Evolutionary conservation across 2,888 invertebrate genomes (phyloP).

Genomic region (Papilio demoleus): DNA sequence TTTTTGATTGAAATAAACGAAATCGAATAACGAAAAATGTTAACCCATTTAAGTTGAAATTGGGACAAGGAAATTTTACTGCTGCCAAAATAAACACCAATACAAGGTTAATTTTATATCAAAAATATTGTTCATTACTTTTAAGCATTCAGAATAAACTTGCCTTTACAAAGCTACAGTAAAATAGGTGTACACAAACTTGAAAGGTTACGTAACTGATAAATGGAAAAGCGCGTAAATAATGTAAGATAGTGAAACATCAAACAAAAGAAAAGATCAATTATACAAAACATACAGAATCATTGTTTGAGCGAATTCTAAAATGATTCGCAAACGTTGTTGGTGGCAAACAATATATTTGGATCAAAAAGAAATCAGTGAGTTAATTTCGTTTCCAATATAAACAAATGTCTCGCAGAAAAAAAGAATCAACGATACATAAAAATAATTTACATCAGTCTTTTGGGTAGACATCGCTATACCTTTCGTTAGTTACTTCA

Average conservation of each 20-base stretch:
- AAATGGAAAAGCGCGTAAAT: slow-evolving; percentile 5
- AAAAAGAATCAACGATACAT: slow-evolving; percentile 28
- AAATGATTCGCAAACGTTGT: slow-evolving; percentile 1
- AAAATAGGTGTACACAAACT: not conserved
- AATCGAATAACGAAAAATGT: slow-evolving; percentile 41
- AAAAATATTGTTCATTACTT: slow-evolving; percentile 27
- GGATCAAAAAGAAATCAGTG: slow-evolving; percentile 23
- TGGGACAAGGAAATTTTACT: slow-evolving; percentile 44
- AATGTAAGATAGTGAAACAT: slow-evolving; percentile 32
- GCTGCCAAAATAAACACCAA: slow-evolving; percentile 50
- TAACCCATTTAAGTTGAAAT: slow-evolving; percentile 47
- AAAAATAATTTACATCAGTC: slow-evolving; percentile 20
- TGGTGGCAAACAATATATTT: slow-evolving; percentile 7
- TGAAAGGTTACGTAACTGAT: not conserved
- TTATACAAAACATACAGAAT: not conserved
- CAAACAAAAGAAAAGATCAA: not conserved
- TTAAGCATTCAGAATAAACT: slow-evolving; percentile 22
- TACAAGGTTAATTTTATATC: slow-evolving; percentile 24
- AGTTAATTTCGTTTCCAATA: slow-evolving; percentile 32
- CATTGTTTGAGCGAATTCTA: not conserved
- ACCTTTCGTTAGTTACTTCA: not conserved
- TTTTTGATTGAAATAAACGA: slow-evolving; percentile 46
- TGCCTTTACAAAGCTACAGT: not conserved
- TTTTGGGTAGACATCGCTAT: not conserved
- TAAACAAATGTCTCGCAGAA: slow-evolving; percentile 30